Evolutionary conservation across 2,113 vertebrate genomes (phyloP).

Genomic region (Romanogobio albipinnatus): DNA sequence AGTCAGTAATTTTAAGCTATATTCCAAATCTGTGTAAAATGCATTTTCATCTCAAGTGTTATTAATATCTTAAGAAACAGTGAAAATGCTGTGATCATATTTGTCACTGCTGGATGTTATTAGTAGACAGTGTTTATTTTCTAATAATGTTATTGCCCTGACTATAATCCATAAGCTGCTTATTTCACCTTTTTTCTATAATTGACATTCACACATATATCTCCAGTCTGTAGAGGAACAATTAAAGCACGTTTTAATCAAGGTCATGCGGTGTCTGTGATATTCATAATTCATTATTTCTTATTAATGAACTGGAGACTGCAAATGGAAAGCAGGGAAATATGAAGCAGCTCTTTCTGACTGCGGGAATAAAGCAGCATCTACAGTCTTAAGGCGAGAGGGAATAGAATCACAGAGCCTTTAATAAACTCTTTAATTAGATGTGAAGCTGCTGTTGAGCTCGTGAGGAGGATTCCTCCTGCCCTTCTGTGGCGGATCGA

Average conservation of each 20-base stretch:
- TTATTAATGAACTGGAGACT: slow-evolving; percentile 20
- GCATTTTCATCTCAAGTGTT: not conserved
- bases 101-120: not conserved
- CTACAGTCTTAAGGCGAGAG: not conserved
- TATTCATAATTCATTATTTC: slow-evolving; percentile 22
- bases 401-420: slow-evolving; percentile 2
- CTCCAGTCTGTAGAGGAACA: not conserved
- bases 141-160: not conserved
- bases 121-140: not conserved
- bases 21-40: not conserved
- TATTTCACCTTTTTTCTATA: not conserved
- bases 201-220: not conserved
- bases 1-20: too few species aligned
- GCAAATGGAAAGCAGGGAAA: not conserved
- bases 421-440: slow-evolving; percentile 23
- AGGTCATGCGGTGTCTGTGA: not conserved
- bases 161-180: not conserved
- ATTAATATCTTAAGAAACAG: not conserved
- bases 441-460: not conserved
- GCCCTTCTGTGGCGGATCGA: slow-evolving; percentile 32
- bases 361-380: not conserved
- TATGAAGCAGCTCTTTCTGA: not conserved
- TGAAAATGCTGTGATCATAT: not conserved
- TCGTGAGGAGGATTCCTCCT: not conserved
- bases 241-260: slow-evolving; percentile 3